These are phyloP conservation scores for Torymus aiolomorphi DNA, from an alignment of 2,888 invertebrate species.

Conservation along the genomic window DNA sequence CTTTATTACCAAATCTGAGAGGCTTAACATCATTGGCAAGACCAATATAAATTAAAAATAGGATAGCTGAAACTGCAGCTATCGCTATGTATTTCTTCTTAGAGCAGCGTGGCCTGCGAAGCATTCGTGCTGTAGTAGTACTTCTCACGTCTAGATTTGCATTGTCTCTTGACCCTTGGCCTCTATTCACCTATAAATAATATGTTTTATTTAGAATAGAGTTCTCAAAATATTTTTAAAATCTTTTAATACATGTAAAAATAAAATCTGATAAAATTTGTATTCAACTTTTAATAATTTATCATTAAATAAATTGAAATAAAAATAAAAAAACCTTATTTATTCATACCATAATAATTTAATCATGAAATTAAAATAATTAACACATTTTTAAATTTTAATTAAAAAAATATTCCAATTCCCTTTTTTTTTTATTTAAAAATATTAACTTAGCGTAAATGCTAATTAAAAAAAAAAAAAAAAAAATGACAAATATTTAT, in stretches of 20 bases:
- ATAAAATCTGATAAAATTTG: no score
- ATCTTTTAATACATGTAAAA: no score
- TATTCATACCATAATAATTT: background rate
- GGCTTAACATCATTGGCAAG: constrained; percentile 68
- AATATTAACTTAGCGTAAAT: no score
- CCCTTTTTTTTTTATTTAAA: no score
- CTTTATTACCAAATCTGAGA: constrained; percentile 70
- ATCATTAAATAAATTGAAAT: background rate
- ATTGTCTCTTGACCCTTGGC: constrained; percentile 2
- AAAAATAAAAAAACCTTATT: background rate
- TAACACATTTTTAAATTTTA: background rate
- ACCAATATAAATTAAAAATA: constrained; percentile 69
- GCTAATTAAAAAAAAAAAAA: no score
- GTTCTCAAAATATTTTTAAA: no score
- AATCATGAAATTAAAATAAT: background rate
- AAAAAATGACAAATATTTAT: no score
- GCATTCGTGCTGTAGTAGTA: constrained; percentile 6
- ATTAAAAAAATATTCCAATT: background rate
- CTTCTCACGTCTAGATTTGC: background rate
- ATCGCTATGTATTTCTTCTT: constrained; percentile 62
- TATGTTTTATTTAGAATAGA: no score
- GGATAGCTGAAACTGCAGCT: constrained; percentile 60
- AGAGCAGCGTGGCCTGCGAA: constrained; percentile 36
- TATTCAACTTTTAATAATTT: no score
- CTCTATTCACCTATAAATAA: constrained; percentile 31